These are phyloP conservation scores for Saccopteryx leptura DNA, from an alignment of 2,113 vertebrate species.

Conservation along the genomic window DNA sequence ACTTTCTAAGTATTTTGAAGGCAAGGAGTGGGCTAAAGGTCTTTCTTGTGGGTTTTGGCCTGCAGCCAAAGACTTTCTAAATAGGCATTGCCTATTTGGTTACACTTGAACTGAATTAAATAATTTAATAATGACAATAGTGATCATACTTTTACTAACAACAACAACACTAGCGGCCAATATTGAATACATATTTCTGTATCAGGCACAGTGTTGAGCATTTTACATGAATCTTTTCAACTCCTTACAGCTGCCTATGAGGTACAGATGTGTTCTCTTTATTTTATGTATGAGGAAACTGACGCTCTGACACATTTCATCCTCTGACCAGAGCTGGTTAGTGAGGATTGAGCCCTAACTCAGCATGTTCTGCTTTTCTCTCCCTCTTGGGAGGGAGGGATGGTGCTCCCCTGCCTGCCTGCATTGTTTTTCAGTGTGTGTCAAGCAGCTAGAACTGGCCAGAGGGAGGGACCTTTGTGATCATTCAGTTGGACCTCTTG, in stretches of 20 bases:
- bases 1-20: not conserved
- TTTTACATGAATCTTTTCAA: not conserved
- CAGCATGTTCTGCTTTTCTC: not conserved
- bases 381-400: not conserved
- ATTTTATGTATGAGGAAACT: not conserved
- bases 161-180: not conserved
- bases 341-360: not conserved
- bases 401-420: not conserved
- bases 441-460: not conserved
- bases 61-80: not conserved
- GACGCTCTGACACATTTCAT: not conserved
- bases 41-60: not conserved
- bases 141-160: not conserved
- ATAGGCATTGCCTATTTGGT: not conserved
- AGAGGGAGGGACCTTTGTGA: not conserved
- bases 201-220: not conserved
- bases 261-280: not conserved
- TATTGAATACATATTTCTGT: not conserved
- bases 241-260: not conserved
- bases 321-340: not conserved
- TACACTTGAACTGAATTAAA: slow-evolving; percentile 4
- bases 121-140: not conserved
- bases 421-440: not conserved
- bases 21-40: not conserved
- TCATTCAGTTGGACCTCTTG: not conserved